Evolutionary conservation across 2,888 invertebrate species (phyloP).

Genomic region (Erynnis tages): DNA sequence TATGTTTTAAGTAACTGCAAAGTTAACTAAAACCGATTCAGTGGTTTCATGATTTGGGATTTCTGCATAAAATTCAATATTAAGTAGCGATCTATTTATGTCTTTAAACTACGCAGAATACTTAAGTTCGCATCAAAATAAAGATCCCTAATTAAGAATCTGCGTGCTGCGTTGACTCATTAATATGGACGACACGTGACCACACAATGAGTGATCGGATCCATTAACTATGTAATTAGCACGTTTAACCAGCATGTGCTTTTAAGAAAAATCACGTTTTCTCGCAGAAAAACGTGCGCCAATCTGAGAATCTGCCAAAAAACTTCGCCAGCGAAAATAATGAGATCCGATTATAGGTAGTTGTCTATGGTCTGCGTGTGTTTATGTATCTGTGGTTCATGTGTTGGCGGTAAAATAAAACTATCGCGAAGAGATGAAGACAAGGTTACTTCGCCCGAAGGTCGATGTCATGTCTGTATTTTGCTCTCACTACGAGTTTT

Average conservation of each 20-base stretch:
- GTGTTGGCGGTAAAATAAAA: conserved; percentile 22
- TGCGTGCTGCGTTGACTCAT: conserved; percentile 6
- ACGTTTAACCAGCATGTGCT: conserved; percentile 13
- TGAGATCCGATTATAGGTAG: conserved; percentile 11
- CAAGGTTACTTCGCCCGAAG: conserved; percentile 15
- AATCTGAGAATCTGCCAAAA: conserved; percentile 24
- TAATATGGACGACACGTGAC: conserved; percentile 15
- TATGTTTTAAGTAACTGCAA: no score
- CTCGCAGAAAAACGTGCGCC: conserved; percentile 11
- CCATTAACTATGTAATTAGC: conserved; percentile 15
- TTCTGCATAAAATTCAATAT: no score
- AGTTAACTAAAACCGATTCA: no score
- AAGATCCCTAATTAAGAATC: conserved; percentile 10
- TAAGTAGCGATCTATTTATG: no score
- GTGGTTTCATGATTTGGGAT: no score
- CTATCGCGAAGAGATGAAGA: conserved; percentile 1
- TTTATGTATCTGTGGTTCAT: no score
- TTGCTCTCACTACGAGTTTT: not conserved
- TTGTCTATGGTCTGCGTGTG: conserved; percentile 4
- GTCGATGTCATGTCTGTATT: conserved; percentile 6
- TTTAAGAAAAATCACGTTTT: conserved; percentile 18
- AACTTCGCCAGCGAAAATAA: conserved; percentile 15
- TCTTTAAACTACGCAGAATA: not conserved
- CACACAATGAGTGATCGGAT: conserved; percentile 8
- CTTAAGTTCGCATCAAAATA: not conserved